Conservation (phyloP, 2,113 vertebrate species). For the Ailuropoda melanoleuca region DNA sequence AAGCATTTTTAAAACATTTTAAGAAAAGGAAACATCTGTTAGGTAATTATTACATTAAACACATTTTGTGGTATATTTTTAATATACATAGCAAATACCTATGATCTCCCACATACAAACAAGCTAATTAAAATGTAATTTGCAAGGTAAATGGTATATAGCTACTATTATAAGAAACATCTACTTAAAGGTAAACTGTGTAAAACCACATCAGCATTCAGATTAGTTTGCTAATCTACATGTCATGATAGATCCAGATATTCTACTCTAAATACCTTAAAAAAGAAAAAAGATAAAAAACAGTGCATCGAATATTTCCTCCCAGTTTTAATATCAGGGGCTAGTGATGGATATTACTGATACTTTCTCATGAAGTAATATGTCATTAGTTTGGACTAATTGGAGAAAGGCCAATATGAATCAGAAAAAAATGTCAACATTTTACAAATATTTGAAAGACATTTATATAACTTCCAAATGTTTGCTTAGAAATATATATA, state of each 20-base stretch:
- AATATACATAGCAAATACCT: conserved; percentile 54
- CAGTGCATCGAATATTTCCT: neutral
- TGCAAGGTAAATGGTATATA: conserved; percentile 43
- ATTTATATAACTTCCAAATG: conserved; percentile 52
- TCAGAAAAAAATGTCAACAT: neutral
- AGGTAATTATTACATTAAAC: conserved; percentile 32
- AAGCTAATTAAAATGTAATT: conserved; percentile 47
- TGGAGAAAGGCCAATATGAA: neutral
- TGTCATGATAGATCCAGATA: neutral
- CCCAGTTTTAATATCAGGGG: neutral
- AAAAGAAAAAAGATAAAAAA: neutral
- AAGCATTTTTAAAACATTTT: conserved; percentile 53
- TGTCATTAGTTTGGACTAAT: neutral
- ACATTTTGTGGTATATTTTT: conserved; percentile 51
- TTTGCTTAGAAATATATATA: conserved; percentile 3
- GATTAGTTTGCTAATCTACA: conserved; percentile 43
- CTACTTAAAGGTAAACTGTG: conserved; percentile 49
- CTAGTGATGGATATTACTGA: neutral
- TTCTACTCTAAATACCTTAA: neutral
- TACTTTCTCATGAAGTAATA: neutral
- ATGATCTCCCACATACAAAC: neutral
- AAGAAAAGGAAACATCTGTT: conserved; percentile 30
- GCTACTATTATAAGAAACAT: conserved; percentile 42
- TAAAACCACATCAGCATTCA: conserved; percentile 54
- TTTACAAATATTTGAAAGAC: conserved; percentile 43